Conservation (phyloP, 2,113 vertebrate species). For the Anoura caudifer region DNA sequence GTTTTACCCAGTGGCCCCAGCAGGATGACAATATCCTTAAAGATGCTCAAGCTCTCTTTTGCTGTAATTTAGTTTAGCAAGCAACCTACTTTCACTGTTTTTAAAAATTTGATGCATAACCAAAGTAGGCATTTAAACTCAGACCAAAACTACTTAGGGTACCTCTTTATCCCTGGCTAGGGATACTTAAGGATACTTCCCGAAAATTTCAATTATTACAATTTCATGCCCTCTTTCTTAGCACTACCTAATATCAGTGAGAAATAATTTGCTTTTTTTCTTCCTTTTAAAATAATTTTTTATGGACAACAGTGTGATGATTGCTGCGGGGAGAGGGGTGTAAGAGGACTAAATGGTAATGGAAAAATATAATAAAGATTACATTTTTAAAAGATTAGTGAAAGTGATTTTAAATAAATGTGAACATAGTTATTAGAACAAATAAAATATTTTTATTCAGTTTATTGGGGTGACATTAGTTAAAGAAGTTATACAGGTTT, state of each 20-base stretch:
- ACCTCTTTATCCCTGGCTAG: neutral
- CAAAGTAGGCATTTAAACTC: neutral
- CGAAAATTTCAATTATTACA: neutral
- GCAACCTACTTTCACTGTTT: neutral
- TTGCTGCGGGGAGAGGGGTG: too few relatives aligned
- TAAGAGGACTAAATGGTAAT: too few relatives aligned
- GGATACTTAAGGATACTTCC: neutral
- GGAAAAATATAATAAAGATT: too few relatives aligned
- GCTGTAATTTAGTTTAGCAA: neutral
- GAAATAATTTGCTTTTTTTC: neutral
- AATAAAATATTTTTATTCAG: neutral
- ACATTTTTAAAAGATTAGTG: too few relatives aligned
- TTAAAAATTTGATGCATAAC: neutral
- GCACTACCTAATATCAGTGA: neutral
- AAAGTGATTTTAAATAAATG: too few relatives aligned
- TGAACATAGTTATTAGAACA: too few relatives aligned
- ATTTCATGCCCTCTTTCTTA: neutral
- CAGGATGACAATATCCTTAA: neutral
- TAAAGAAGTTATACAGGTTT: neutral
- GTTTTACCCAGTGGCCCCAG: neutral
- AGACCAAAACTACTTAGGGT: neutral
- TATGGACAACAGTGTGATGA: neutral
- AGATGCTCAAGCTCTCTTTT: neutral
- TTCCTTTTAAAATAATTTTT: neutral
- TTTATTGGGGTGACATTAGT: neutral